Conservation (phyloP, 2,888 invertebrate species). For the Loripinus fragilis region DNA sequence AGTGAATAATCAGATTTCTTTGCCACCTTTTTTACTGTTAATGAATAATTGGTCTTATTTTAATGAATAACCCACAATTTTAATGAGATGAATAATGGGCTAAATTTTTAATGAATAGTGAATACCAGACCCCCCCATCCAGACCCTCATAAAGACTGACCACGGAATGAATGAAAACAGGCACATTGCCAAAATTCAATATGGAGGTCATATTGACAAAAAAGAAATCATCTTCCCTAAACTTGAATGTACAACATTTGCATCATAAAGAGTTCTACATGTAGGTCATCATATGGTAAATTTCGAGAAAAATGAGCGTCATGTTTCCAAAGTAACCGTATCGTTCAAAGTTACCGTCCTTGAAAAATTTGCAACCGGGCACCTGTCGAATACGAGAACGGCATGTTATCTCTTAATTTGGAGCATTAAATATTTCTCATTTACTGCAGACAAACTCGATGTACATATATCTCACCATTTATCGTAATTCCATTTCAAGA, state of each 20-base stretch:
- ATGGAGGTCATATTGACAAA: background rate
- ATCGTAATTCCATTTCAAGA: background rate
- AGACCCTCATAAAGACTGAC: no score
- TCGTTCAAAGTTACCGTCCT: background rate
- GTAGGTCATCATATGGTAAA: background rate
- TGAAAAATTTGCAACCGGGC: constrained; percentile 10
- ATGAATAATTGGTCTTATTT: no score
- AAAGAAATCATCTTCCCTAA: background rate
- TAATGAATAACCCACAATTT: no score
- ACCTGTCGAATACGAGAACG: background rate
- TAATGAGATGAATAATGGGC: no score
- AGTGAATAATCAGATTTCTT: no score
- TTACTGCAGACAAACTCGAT: background rate
- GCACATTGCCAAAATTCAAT: background rate
- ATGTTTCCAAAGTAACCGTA: constrained; percentile 62
- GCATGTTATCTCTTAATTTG: background rate
- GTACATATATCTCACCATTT: background rate
- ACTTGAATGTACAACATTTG: no score
- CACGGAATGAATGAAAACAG: background rate
- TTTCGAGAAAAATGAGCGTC: constrained; percentile 39
- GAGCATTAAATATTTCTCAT: background rate
- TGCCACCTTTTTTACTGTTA: no score
- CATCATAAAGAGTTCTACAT: background rate
- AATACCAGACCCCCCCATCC: no score
- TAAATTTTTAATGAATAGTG: no score